Percentiles rank a stretch among this genome's conserved stretches.
Conservation (phyloP, 2,113 vertebrate genomes). For the Salminus brasiliensis region DNA sequence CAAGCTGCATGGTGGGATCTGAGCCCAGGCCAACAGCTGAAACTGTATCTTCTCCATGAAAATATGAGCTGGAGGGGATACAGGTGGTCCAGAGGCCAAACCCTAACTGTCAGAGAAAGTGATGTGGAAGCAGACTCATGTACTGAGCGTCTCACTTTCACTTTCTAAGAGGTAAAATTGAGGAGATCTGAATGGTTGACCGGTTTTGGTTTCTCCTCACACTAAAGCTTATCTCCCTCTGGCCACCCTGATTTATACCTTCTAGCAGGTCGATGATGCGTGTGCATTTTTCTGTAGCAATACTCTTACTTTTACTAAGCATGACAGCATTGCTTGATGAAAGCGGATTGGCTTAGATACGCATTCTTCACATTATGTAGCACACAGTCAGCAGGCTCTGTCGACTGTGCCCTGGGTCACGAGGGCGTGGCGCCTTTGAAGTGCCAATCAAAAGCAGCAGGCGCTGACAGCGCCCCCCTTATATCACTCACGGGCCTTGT, state of each 20-base stretch:
- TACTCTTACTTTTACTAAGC: slow-evolving; percentile 3
- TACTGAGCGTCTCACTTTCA: slow-evolving; percentile 33
- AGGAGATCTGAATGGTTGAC: slow-evolving; percentile 17
- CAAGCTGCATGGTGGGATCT: slow-evolving; percentile 53
- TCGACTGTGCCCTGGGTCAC: slow-evolving; percentile 12
- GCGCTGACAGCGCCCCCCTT: slow-evolving; percentile 36
- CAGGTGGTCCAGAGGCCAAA: slow-evolving; percentile 52
- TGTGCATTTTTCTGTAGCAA: not conserved
- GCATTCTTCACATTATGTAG: slow-evolving; percentile 23
- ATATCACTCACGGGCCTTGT: slow-evolving; percentile 47
- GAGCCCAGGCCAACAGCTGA: slow-evolving; percentile 67
- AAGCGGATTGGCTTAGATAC: slow-evolving; percentile 3
- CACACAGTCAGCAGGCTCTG: not conserved
- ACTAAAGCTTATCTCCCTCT: not conserved
- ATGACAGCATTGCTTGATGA: slow-evolving; percentile 13
- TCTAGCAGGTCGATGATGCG: not conserved
- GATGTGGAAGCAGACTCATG: slow-evolving; percentile 45
- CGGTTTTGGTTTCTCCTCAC: not conserved
- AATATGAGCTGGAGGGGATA: slow-evolving; percentile 44
- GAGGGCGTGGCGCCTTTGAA: slow-evolving; percentile 48
- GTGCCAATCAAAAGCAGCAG: slow-evolving; percentile 48
- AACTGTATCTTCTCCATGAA: slow-evolving; percentile 57
- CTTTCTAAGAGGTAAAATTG: not conserved
- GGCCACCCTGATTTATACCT: slow-evolving; percentile 22
- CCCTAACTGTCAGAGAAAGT: slow-evolving; percentile 54